Evolutionary conservation across 2,888 invertebrate species (phyloP).

Genomic region (Molanna angustata): DNA sequence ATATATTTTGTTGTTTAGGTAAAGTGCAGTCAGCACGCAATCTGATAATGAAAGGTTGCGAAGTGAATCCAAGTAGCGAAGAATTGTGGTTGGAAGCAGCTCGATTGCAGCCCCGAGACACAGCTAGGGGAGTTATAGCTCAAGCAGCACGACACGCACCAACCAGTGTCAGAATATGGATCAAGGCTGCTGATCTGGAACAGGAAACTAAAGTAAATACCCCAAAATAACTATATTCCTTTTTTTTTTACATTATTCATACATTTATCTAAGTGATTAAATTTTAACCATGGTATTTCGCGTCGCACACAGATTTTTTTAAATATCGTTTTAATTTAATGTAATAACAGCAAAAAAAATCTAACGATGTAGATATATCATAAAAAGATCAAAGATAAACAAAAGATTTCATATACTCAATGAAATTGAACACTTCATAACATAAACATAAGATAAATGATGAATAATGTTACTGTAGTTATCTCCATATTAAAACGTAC

Average conservation of each 20-base stretch:
- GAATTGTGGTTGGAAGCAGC: slow-evolving; percentile 99
- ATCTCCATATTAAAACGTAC: too few species aligned
- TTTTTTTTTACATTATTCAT: not conserved
- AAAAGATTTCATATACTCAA: too few species aligned
- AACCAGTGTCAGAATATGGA: slow-evolving; percentile 95
- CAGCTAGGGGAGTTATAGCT: slow-evolving; percentile 93
- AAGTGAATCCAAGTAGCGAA: slow-evolving; percentile 94
- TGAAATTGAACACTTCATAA: too few species aligned
- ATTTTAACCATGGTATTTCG: too few species aligned
- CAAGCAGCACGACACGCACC: slow-evolving; percentile 95
- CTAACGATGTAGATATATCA: too few species aligned
- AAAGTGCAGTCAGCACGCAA: slow-evolving; percentile 95
- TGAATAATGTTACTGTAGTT: too few species aligned
- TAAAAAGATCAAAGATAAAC: too few species aligned
- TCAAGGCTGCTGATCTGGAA: slow-evolving; percentile 96
- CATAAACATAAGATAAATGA: too few species aligned
- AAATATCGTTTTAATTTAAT: too few species aligned
- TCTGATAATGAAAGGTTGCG: slow-evolving; percentile 98
- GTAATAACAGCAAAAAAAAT: too few species aligned
- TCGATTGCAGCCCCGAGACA: slow-evolving; percentile 87
- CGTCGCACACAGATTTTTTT: too few species aligned
- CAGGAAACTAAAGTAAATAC: slow-evolving; percentile 69
- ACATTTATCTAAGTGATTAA: not conserved
- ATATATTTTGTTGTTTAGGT: slow-evolving; percentile 38
- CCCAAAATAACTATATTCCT: not conserved